A percentile compares a stretch with the other conserved stretches of the same genome.
Conservation (phyloP, 2,888 invertebrate species). For the Leucophenga montana region DNA sequence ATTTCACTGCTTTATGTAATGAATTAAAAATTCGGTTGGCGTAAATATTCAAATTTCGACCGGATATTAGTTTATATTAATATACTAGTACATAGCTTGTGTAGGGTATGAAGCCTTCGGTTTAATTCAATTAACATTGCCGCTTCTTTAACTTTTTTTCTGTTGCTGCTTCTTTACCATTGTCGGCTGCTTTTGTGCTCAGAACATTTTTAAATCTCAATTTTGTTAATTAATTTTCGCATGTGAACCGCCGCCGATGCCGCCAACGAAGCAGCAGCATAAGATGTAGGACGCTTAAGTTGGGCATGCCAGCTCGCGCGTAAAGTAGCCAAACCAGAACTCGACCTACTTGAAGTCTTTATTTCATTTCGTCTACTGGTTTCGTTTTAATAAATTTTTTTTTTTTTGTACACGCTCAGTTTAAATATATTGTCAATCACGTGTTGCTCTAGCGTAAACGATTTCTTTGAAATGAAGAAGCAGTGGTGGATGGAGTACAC, state of each 20-base stretch:
- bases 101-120: background rate
- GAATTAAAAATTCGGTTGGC: too few species aligned
- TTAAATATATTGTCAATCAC: conserved; percentile 60
- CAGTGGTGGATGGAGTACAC: too few species aligned
- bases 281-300: background rate
- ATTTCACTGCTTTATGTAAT: too few species aligned
- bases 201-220: conserved; percentile 44
- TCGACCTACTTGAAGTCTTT: background rate
- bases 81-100: too few species aligned
- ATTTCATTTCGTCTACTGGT: too few species aligned
- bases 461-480: background rate
- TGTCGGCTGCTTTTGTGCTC: background rate
- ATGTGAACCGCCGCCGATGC: conserved; percentile 37
- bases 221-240: conserved; percentile 68
- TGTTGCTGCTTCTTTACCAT: background rate
- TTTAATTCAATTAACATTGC: too few species aligned
- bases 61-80: too few species aligned
- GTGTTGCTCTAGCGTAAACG: conserved; percentile 32
- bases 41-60: too few species aligned
- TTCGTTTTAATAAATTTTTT: too few species aligned
- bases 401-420: background rate
- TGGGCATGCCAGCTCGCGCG: background rate
- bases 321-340: background rate
- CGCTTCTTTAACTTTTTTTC: background rate
- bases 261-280: conserved; percentile 3